Conservation (phyloP, 1,140 invertebrate species). For the Anastatus disparis region DNA sequence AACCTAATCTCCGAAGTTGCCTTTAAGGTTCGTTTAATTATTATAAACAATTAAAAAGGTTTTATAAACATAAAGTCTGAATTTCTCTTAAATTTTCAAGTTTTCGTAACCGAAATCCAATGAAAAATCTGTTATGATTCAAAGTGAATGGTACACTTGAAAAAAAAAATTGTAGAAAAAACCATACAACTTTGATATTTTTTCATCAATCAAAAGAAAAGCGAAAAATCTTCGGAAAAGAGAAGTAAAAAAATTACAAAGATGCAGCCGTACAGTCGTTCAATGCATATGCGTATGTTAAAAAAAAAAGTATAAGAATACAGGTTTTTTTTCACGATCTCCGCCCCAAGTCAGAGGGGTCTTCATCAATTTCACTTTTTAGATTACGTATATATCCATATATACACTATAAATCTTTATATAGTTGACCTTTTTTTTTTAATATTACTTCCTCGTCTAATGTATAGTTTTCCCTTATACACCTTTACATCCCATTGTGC, state of each 20-base stretch:
- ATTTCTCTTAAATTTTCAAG: neutral
- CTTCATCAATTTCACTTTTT: conserved; percentile 12
- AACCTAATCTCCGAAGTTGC: too few species aligned
- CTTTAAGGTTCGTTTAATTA: too few species aligned
- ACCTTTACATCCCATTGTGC: neutral
- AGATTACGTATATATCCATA: neutral
- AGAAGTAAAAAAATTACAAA: neutral
- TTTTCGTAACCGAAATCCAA: neutral
- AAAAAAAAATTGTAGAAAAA: too few species aligned
- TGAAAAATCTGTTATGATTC: neutral
- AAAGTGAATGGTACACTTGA: neutral
- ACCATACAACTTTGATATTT: too few species aligned
- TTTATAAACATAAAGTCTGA: neutral
- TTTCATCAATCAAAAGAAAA: too few species aligned
- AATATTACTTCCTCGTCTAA: too few species aligned
- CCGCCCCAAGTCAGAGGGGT: neutral
- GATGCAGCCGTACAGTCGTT: too few species aligned
- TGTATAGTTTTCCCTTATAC: too few species aligned
- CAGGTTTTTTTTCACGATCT: conserved; percentile 1
- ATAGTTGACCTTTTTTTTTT: neutral
- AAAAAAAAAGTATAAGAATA: conserved; percentile 1
- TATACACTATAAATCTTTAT: too few species aligned
- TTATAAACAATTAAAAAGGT: too few species aligned
- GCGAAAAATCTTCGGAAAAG: neutral
- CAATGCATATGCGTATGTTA: neutral